phyloP scores from a whole-genome alignment of 1,140 invertebrate species.

The Pararge aegeria region DNA sequence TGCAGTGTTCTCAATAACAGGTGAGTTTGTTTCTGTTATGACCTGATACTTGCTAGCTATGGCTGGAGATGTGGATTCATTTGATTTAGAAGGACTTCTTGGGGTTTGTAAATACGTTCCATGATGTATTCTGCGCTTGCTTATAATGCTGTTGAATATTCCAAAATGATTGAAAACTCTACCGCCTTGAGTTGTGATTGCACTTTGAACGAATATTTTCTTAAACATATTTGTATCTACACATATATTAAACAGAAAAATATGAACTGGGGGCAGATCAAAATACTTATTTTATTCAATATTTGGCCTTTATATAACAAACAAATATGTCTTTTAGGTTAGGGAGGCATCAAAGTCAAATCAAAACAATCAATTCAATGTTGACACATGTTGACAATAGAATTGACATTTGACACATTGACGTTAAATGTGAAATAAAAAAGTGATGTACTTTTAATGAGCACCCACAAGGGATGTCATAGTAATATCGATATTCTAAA shows the following conservation, averaged over 20 bases:
- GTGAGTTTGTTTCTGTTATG: slow-evolving; percentile 83
- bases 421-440: no score
- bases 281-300: no score
- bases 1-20: slow-evolving; percentile 83
- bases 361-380: no score
- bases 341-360: no score
- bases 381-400: no score
- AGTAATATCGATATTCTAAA: no score
- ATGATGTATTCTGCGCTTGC: slow-evolving; percentile 42
- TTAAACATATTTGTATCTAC: background rate
- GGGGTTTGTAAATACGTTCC: slow-evolving; percentile 78
- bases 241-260: background rate
- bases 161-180: background rate
- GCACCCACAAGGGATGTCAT: no score
- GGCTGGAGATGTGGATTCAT: slow-evolving; percentile 50
- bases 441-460: no score
- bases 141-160: background rate
- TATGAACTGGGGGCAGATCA: background rate
- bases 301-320: no score
- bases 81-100: slow-evolving; percentile 69
- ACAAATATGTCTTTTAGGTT: no score
- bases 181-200: background rate
- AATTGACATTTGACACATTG: no score
- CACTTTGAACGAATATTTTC: background rate
- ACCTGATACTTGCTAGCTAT: slow-evolving; percentile 79